Evolutionary conservation across 2,797 vertebrate genomes (phyloP), one percentile per base, ranked within the genome.

Genomic region (Amniataba percoides): DNA sequence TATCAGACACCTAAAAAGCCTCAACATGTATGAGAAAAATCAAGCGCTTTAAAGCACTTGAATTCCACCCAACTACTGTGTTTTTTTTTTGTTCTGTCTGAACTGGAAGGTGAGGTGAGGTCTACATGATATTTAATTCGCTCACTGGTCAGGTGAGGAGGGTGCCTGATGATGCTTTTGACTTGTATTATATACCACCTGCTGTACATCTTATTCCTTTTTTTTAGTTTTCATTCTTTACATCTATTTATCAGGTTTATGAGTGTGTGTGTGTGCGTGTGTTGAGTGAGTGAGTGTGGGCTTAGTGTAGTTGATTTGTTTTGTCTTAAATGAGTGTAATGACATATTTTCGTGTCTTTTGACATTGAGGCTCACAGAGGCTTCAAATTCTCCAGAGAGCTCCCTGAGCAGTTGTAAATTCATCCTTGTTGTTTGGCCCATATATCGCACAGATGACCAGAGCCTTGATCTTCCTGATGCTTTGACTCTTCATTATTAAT

Each of bases 161-260:
- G 42, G 21, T 66, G 43, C 51, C 81, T 78, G 52, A 60, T 68
- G 16, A 34, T 76, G n/a, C 67, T 71, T 25, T 76, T 12, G 21
- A 80, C 55, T 77, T 87, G 82, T 85, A 60, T 71, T 65, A 53
- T 75, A 72, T 60, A 73, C 57, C 43, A 72, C 73, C 83, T 91
- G 80, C 78, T 90, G 86, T 87, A 83, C 40, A 80, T 82, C 36
- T 74, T 31, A 3, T 31, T 31, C 5, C 5, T 31, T 31, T 36
- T 74, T 78, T 87, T 65, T 48, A 58, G 72, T 68, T 78, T 64
- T 80, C 51, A 14, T 77, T 70, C 46, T 71, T 58, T 45, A n/a
- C 34, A 73, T 89, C 76, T 87, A 89, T 93, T 91, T 92, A 88
- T 93, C 77, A 78, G 21, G 36, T 73, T 68, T 49, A 64, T 63